These are phyloP conservation scores for Rhagonycha lutea DNA, from an alignment of 2,888 invertebrate genomes.

Conservation along the genomic window DNA sequence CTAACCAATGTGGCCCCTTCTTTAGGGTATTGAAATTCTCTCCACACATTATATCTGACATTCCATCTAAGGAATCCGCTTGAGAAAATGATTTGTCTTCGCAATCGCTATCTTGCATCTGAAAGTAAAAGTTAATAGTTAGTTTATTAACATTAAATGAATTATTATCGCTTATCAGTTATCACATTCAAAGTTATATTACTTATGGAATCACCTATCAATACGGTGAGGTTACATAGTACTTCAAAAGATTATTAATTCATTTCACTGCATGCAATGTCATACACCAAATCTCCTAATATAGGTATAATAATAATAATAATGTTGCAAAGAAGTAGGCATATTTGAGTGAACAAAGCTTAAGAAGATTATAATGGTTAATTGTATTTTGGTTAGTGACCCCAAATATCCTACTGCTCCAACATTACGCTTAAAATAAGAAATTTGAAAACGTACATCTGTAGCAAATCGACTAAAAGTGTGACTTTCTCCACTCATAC, in stretches of 20 bases:
- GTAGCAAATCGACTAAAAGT: constrained; percentile 69
- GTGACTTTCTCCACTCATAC: constrained; percentile 71
- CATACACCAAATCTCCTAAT: not conserved
- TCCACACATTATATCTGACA: constrained; percentile 77
- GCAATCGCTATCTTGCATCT: constrained; percentile 83
- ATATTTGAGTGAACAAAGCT: not conserved
- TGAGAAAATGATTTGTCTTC: constrained; percentile 78
- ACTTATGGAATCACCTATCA: not conserved
- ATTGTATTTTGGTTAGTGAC: not conserved
- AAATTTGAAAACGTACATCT: constrained; percentile 59
- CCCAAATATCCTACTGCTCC: not conserved
- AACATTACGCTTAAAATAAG: not conserved
- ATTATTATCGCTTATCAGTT: no score
- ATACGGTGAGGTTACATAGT: not conserved
- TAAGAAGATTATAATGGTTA: not conserved
- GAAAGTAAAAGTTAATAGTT: constrained; percentile 41
- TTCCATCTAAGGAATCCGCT: constrained; percentile 75
- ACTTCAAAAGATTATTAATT: not conserved
- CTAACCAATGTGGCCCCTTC: constrained; percentile 70
- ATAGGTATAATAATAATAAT: not conserved
- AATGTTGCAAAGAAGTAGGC: not conserved
- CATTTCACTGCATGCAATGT: not conserved
- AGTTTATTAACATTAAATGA: not conserved
- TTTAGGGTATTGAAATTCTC: constrained; percentile 83
- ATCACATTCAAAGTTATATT: not conserved